Evolutionary conservation across 1,140 invertebrate species (phyloP).

Genomic region (Trigoniulus corallinus): DNA sequence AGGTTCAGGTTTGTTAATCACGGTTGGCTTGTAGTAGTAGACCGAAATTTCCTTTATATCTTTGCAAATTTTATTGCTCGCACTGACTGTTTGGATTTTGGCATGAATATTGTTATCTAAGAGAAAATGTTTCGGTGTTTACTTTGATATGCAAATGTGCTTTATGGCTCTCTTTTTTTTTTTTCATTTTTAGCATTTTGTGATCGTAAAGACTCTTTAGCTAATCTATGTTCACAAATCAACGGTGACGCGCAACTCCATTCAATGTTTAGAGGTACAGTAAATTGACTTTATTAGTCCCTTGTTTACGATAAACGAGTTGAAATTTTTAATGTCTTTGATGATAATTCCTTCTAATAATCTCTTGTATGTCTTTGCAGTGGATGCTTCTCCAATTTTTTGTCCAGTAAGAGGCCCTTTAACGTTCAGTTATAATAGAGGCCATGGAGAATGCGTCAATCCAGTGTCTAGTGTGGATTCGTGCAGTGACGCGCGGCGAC

Average conservation of each 20-base stretch:
- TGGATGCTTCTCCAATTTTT: constrained; percentile 14
- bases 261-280: constrained; percentile 48
- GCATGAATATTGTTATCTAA: too few relatives aligned
- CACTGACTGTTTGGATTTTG: too few relatives aligned
- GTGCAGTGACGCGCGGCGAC: constrained; percentile 58
- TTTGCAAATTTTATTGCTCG: too few relatives aligned
- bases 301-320: background rate
- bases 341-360: background rate
- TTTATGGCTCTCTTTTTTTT: background rate
- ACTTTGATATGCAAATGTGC: background rate
- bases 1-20: too few relatives aligned
- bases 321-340: background rate
- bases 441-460: constrained; percentile 52
- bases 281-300: constrained; percentile 22
- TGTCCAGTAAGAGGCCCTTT: constrained; percentile 41
- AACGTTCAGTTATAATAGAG: constrained; percentile 66
- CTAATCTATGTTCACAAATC: constrained; percentile 43
- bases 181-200: constrained; percentile 34
- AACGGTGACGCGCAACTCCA: constrained; percentile 49
- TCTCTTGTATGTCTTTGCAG: constrained; percentile 9
- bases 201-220: constrained; percentile 30
- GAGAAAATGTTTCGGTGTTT: too few relatives aligned
- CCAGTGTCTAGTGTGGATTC: constrained; percentile 59
- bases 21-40: too few relatives aligned
- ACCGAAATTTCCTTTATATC: too few relatives aligned